Evolutionary conservation across 2,888 invertebrate genomes (phyloP).

Genomic region (Tricholauxania praeusta): DNA sequence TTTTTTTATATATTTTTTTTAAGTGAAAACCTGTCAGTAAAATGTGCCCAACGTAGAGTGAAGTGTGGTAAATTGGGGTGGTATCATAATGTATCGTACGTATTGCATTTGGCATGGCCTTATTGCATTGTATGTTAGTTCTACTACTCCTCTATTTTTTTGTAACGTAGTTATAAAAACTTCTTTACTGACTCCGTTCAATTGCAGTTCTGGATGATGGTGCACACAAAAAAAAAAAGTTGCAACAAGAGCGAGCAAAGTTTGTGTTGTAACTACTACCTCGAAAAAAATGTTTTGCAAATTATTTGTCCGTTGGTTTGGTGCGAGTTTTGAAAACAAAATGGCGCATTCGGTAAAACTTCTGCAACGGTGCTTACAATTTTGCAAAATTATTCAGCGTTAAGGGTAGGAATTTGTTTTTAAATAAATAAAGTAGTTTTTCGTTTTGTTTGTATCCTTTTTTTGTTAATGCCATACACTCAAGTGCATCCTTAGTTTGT

Average conservation of each 20-base stretch:
- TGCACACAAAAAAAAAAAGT: slow-evolving; percentile 37
- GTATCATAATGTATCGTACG: background rate
- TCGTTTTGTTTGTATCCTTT: too few species aligned
- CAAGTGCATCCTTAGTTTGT: too few species aligned
- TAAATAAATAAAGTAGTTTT: too few species aligned
- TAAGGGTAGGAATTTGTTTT: too few species aligned
- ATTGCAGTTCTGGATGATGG: slow-evolving; percentile 29
- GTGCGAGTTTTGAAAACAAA: slow-evolving; percentile 5
- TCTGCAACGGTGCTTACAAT: background rate
- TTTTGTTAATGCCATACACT: too few species aligned
- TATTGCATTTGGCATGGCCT: slow-evolving; percentile 19
- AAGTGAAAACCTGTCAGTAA: too few species aligned
- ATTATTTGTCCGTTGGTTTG: slow-evolving; percentile 6
- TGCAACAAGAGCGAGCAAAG: slow-evolving; percentile 49
- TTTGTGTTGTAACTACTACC: slow-evolving; percentile 33
- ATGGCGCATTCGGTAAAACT: slow-evolving; percentile 12
- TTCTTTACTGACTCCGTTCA: background rate
- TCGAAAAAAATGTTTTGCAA: slow-evolving; percentile 18
- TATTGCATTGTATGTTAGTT: too few species aligned
- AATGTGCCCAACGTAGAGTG: too few species aligned
- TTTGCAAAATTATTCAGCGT: too few species aligned
- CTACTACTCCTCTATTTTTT: too few species aligned
- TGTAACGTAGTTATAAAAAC: too few species aligned
- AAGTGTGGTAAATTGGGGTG: background rate
- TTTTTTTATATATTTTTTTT: background rate